Evolutionary conservation across 1,140 invertebrate genomes (phyloP), one percentile per base, ranked within the genome.

Genomic region (Acyrthosiphon pisum): DNA sequence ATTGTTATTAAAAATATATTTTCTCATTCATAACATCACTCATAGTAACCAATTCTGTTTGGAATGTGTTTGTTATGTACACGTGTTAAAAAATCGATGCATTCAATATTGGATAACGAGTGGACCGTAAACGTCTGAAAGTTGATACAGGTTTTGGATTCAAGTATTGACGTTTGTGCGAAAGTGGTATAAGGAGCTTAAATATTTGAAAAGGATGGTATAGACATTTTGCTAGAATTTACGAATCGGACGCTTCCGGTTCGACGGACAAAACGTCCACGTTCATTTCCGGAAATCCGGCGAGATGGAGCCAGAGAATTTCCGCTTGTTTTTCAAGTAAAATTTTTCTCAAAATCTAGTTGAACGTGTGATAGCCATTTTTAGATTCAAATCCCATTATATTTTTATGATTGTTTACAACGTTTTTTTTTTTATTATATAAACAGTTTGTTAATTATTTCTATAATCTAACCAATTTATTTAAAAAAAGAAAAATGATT

Each of bases 201-300:
- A 90, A 90, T 41, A 68, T 90, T 90, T 41, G 53, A 83, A 92
- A 83, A 35, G 56, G 41, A 83, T 22, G n/a, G 90, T 20, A 76
- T 44, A 60, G 89, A 90, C 26, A 26, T 56, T 92, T 83, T 92
- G n/a, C 26, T 20, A 50, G 22, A 83, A 68, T 53, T 81, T 83
- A 92, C 44, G 90, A 92, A 83, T 92, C 46, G 44, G 68, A 92
- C n/a, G 44, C 44, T 92, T 92, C 76, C 76, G 90, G 44, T 83
- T 92, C 44, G 46, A 37, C 35, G 90, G 44, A 91, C 90, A 92
- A 92, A 92, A 92, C 9, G 44, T 92, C 44, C 35, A 83, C 30
- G 46, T 83, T 83, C 44, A 50, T 92, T 81, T 83, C 68, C 90
- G 68, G 68, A 83, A 92, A 92, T 92, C 90, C 90, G 90, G 22